Evolutionary conservation across 2,113 vertebrate species (phyloP).

Genomic region (Lagopus leucura): DNA sequence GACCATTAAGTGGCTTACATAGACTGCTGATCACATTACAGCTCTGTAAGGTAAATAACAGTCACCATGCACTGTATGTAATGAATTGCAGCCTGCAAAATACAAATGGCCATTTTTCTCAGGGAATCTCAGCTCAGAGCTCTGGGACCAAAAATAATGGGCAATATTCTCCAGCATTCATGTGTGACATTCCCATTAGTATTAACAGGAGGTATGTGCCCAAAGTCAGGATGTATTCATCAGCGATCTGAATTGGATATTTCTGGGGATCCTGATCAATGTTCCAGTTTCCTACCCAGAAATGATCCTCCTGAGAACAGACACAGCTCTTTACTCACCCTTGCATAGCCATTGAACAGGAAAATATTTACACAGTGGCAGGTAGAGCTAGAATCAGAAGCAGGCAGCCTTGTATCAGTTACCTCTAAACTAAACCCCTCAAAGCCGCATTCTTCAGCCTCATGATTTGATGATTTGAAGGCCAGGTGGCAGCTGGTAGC

Average conservation of each 20-base stretch:
- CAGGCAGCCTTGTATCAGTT: neutral
- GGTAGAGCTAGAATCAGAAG: neutral
- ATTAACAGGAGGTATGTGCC: conserved; percentile 63
- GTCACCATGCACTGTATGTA: conserved; percentile 38
- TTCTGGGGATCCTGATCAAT: neutral
- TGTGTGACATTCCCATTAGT: conserved; percentile 68
- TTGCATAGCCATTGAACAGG: neutral
- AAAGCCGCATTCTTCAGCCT: neutral
- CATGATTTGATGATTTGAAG: rapidly evolving
- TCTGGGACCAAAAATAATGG: conserved; percentile 71
- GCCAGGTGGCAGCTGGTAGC: neutral
- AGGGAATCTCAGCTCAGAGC: conserved; percentile 51
- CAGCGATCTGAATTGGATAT: conserved; percentile 54
- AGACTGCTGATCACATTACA: conserved; percentile 65
- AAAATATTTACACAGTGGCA: neutral
- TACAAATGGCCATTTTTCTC: conserved; percentile 67
- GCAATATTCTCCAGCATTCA: conserved; percentile 68
- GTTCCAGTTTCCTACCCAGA: neutral
- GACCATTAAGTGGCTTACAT: conserved; percentile 64
- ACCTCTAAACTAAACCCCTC: neutral
- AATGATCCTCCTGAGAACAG: neutral
- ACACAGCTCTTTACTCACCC: neutral
- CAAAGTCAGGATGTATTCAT: conserved; percentile 57
- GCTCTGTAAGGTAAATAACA: conserved; percentile 69
- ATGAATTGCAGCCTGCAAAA: conserved; percentile 55